Evolutionary conservation across 2,888 invertebrate genomes (phyloP), one percentile per base, ranked within the genome.

Genomic region (Leptopterna dolabrata): DNA sequence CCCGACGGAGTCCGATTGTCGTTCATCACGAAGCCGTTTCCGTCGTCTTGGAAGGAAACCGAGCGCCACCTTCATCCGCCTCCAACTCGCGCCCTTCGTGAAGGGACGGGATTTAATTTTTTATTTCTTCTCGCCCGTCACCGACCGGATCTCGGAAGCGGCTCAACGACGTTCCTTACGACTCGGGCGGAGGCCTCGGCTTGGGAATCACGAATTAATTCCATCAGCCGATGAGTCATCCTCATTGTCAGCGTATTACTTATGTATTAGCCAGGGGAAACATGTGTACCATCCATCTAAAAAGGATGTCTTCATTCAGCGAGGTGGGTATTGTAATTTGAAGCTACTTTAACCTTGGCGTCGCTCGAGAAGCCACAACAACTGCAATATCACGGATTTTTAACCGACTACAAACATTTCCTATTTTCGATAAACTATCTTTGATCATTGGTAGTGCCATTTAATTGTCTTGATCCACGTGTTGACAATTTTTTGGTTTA

Each of bases 41-140:
- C 63, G n/a, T 24, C 63, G 63, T 63, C 63, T 19, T 63, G 63
- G 63, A 63, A 51, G 63, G 63, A 63, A 63, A 63, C 63, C 63
- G 63, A n/a, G 63, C 63, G 63, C 24, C 19, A 19, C 55, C 63
- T 36, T 36, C 63, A 63, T 63, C 63, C 63, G 63, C 63, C 24
- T 63, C 63, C 27, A 9, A 63, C 55, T 16, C 7, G 7, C 63
- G 63, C 63, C 55, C 63, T 63, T 63, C 63, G 63, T 4, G 24
- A 63, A 24, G 3, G 63, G 24, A n/a, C n/a, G 19, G 24, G 63
- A 63, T 63, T 63, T 63, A 24, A 24, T 24, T 19, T 63, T 63
- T 16, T 16, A n/a, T 16, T 16, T 16, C n/a, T 51, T 63, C n/a
- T n/a, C n/a, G n/a, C n/a, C 24, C 19, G 63, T 63, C 63, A 27